phyloP scores from a whole-genome alignment of 2,888 invertebrate species.

The Leucophora obtusa region DNA sequence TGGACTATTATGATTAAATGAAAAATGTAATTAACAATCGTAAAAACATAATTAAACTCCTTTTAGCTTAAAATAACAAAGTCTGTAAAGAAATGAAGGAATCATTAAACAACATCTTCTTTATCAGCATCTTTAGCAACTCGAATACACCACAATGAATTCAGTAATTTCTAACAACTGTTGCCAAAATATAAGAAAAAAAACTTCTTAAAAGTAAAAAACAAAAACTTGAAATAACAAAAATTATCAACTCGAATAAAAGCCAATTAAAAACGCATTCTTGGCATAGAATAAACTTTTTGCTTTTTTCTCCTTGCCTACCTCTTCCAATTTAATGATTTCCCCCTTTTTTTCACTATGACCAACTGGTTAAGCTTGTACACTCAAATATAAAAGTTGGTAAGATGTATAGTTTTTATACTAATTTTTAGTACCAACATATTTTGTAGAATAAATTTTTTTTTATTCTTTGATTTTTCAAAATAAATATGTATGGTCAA shows the following conservation, averaged over 20 bases:
- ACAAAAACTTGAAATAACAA: slow-evolving; percentile 29
- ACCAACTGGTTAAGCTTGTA: background rate
- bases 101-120: slow-evolving; percentile 42
- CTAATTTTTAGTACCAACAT: too few relatives aligned
- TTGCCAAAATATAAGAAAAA: slow-evolving; percentile 35
- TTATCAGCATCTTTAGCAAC: slow-evolving; percentile 9
- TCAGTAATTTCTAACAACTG: slow-evolving; percentile 55
- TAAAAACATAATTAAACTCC: slow-evolving; percentile 55
- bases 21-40: slow-evolving; percentile 52
- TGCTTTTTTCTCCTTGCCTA: background rate
- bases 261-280: slow-evolving; percentile 49
- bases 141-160: slow-evolving; percentile 11
- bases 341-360: background rate
- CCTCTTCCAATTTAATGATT: background rate
- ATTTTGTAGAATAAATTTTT: too few relatives aligned
- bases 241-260: slow-evolving; percentile 60
- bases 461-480: too few relatives aligned
- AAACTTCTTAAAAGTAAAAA: background rate
- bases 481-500: too few relatives aligned
- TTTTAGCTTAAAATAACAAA: slow-evolving; percentile 38
- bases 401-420: too few relatives aligned
- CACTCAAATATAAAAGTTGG: too few relatives aligned
- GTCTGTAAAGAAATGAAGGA: slow-evolving; percentile 30
- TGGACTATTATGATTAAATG: background rate
- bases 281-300: slow-evolving; percentile 1